Evolutionary conservation across 2,113 vertebrate genomes (phyloP).

Genomic region (Climacteris rufus): DNA sequence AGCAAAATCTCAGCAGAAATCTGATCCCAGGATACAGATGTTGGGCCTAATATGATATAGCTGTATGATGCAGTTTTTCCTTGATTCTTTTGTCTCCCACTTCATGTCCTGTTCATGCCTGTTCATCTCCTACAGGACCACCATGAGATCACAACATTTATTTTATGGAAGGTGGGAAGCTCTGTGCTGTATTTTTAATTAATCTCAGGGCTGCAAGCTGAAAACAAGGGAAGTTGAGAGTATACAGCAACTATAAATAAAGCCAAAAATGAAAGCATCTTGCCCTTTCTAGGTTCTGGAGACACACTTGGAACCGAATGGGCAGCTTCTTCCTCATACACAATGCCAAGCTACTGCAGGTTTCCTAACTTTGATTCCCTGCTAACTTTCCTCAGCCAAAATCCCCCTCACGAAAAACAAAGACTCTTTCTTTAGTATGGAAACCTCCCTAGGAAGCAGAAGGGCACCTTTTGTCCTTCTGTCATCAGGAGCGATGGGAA

Average conservation of each 20-base stretch:
- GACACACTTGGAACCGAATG: not conserved
- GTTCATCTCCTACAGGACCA: not conserved
- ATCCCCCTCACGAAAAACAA: not conserved
- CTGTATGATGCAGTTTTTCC: not conserved
- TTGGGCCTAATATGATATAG: not conserved
- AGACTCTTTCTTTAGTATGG: not conserved
- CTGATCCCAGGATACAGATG: not conserved
- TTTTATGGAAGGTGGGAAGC: not conserved
- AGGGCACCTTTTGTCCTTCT: conserved; percentile 10
- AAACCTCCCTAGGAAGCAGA: conserved; percentile 6
- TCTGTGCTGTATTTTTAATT: not conserved
- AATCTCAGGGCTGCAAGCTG: not conserved
- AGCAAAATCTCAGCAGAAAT: not conserved
- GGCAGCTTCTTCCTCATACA: not conserved
- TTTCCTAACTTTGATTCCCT: not conserved
- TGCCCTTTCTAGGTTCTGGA: not conserved
- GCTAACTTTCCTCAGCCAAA: not conserved
- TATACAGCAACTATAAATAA: not conserved
- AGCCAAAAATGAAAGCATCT: not conserved
- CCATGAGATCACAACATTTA: not conserved
- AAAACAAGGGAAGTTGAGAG: not conserved
- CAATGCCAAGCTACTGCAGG: not conserved
- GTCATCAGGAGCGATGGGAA: not conserved
- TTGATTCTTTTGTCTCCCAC: not conserved
- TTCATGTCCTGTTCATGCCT: not conserved